These are phyloP conservation scores for Pseudomyrmex sp. DNA, from an alignment of 1,140 invertebrate species.

Conservation along the genomic window DNA sequence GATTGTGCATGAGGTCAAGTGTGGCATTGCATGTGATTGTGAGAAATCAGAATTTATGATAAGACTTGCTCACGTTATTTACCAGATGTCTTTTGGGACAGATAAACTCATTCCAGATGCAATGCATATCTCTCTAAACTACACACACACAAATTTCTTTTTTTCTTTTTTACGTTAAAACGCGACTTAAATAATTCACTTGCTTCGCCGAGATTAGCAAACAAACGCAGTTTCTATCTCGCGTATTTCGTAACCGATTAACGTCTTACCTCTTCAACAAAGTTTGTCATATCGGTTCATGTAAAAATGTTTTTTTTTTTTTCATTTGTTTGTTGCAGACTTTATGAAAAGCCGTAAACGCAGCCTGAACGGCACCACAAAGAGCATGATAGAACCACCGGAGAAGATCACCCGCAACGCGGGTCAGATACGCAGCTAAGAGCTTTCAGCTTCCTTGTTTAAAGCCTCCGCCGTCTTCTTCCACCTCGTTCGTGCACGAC, in stretches of 20 bases:
- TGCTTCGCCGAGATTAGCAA: neutral
- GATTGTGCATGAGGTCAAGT: constrained; percentile 68
- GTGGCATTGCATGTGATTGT: constrained; percentile 55
- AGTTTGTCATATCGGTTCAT: neutral
- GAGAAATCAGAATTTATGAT: constrained; percentile 48
- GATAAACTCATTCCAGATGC: neutral
- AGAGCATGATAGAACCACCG: constrained; percentile 82
- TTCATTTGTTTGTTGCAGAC: constrained; percentile 78
- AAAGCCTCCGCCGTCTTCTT: constrained; percentile 64
- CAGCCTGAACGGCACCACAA: constrained; percentile 79
- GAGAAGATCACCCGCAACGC: constrained; percentile 83
- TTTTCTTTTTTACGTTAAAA: no score
- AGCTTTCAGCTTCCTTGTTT: constrained; percentile 67
- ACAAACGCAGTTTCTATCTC: neutral
- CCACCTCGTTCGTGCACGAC: constrained; percentile 49
- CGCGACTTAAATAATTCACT: no score
- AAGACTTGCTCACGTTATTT: constrained; percentile 37
- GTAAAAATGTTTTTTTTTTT: constrained; percentile 54
- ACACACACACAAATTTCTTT: no score
- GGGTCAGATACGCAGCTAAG: constrained; percentile 84
- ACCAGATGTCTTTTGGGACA: constrained; percentile 30
- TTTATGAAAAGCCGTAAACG: constrained; percentile 85
- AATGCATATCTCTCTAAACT: neutral
- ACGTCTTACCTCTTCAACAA: neutral
- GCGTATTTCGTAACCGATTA: no score